phyloP scores from a whole-genome alignment of 2,797 vertebrate species.

The Podarcis siculus region DNA sequence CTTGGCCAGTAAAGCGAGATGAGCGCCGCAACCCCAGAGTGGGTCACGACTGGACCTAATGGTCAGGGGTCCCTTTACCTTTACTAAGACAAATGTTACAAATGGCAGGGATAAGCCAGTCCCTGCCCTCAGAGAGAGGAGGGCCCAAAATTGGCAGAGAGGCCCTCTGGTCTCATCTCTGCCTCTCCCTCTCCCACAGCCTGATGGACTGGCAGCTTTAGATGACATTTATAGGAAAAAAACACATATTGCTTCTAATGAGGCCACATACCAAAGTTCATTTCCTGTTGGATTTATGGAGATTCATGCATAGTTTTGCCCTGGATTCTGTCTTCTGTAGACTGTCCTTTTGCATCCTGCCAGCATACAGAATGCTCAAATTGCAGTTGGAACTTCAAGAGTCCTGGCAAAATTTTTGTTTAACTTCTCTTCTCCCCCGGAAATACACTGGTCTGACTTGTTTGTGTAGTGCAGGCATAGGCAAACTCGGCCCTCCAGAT shows the following conservation, averaged over 20 bases:
- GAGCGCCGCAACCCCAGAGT: too few species aligned
- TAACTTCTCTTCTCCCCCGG: background rate
- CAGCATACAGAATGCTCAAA: background rate
- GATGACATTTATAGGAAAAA: background rate
- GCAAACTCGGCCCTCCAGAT: too few species aligned
- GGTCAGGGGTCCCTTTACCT: too few species aligned
- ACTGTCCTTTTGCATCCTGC: slow-evolving; percentile 42
- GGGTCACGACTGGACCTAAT: too few species aligned
- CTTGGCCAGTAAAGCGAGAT: too few species aligned
- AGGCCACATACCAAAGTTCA: slow-evolving; percentile 43
- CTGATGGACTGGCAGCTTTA: too few species aligned
- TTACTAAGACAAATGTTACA: too few species aligned
- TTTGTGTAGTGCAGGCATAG: background rate
- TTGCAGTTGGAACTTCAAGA: background rate
- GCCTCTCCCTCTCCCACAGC: too few species aligned
- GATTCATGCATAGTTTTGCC: background rate
- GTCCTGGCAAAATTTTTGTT: background rate
- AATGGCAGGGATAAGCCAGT: too few species aligned
- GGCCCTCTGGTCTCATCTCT: too few species aligned
- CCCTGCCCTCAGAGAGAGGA: too few species aligned
- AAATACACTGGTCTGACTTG: background rate
- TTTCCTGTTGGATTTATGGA: slow-evolving; percentile 56
- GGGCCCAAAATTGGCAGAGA: too few species aligned
- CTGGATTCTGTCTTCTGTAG: slow-evolving; percentile 28
- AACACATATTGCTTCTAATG: background rate